These are phyloP conservation scores for Heteropelma amictum DNA, from an alignment of 2,888 invertebrate species.

Conservation along the genomic window DNA sequence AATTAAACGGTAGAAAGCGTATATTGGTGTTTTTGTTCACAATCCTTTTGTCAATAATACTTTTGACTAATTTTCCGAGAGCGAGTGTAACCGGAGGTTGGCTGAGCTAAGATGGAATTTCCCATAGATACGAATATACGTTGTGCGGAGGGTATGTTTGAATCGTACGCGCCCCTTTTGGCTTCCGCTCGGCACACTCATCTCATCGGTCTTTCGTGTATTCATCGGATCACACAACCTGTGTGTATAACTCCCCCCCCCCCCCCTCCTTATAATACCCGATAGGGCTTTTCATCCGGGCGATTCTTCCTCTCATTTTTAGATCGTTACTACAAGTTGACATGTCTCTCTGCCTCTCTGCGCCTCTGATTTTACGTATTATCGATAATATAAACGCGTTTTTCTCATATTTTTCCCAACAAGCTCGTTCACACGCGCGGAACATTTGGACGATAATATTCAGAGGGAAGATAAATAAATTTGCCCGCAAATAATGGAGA, in stretches of 20 bases:
- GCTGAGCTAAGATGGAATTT: background rate
- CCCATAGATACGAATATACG: slow-evolving; percentile 7
- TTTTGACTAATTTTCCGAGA: background rate
- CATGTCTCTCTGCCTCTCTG: too few relatives aligned
- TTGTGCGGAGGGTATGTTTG: slow-evolving; percentile 41
- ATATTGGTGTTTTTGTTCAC: too few relatives aligned
- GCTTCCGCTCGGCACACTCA: slow-evolving; percentile 49
- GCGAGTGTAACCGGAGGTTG: background rate
- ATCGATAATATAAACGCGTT: slow-evolving; percentile 1
- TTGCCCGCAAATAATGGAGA: too few relatives aligned
- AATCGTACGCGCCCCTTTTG: slow-evolving; percentile 51
- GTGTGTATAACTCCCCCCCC: slow-evolving; percentile 50
- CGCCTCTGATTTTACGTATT: background rate
- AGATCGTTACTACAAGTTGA: slow-evolving; percentile 6
- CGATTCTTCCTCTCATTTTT: slow-evolving; percentile 3
- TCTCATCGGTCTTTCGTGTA: slow-evolving; percentile 45
- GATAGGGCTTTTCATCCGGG: slow-evolving; percentile 4
- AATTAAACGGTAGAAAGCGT: too few relatives aligned
- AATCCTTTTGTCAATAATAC: background rate
- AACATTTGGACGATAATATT: too few relatives aligned
- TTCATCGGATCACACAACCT: slow-evolving; percentile 48
- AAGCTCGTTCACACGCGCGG: background rate
- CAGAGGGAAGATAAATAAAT: too few relatives aligned
- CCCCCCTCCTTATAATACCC: slow-evolving; percentile 21
- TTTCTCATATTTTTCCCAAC: background rate